Conservation (phyloP, 2,797 vertebrate species). For the Poeciliopsis gracilis region DNA sequence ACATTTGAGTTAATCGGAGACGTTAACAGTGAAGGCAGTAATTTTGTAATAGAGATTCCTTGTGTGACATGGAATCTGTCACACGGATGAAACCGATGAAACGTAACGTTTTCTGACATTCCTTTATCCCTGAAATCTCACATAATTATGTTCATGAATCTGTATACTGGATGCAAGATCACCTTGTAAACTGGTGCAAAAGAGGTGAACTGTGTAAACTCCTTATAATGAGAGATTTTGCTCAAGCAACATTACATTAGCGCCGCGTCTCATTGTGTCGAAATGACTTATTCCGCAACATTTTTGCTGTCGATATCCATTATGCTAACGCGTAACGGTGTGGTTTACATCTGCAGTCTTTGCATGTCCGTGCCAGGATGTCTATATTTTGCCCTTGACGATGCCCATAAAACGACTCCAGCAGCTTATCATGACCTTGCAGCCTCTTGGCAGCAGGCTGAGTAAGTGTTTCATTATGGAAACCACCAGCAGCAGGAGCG, state of each 20-base stretch:
- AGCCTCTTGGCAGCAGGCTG: constrained; percentile 59
- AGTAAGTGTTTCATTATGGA: constrained; percentile 73
- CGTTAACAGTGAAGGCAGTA: no score
- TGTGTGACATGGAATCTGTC: no score
- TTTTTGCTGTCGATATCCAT: no score
- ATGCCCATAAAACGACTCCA: constrained; percentile 49
- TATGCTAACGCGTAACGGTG: background rate
- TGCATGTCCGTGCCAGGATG: constrained; percentile 4
- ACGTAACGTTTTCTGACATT: no score
- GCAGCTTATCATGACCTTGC: constrained; percentile 62
- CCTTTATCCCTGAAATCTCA: no score
- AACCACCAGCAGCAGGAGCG: constrained; percentile 58
- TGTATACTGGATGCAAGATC: background rate
- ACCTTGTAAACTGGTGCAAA: background rate
- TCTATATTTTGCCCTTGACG: constrained; percentile 46
- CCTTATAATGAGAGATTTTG: background rate
- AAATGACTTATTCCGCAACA: background rate
- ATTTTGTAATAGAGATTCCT: no score
- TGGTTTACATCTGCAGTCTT: background rate
- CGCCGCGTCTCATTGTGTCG: background rate
- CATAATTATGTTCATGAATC: no score
- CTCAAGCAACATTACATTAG: background rate
- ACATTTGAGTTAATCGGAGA: no score
- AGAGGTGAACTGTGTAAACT: background rate
- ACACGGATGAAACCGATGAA: no score